Conservation (phyloP, 2,113 vertebrate species). For the Pangasianodon hypophthalmus region DNA sequence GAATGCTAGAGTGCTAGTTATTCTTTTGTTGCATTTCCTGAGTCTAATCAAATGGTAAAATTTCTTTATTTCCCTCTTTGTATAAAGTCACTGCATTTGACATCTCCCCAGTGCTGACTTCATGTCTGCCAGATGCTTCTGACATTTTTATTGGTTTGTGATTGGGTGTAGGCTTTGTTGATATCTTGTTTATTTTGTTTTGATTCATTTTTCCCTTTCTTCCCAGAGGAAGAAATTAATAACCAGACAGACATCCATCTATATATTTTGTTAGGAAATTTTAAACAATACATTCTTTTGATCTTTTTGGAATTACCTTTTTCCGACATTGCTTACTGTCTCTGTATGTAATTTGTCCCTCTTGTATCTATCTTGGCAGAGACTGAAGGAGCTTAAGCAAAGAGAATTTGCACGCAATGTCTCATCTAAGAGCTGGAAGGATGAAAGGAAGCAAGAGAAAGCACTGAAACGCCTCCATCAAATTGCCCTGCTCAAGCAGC, state of each 20-base stretch:
- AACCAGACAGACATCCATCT: constrained; percentile 30
- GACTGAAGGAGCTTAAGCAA: constrained; percentile 97
- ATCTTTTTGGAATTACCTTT: not conserved
- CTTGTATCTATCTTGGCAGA: constrained; percentile 68
- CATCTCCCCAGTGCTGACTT: constrained; percentile 13
- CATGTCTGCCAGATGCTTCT: constrained; percentile 11
- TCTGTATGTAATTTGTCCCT: constrained; percentile 7
- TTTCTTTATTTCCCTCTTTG: constrained; percentile 49
- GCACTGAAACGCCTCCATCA: constrained; percentile 91
- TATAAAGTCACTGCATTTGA: constrained; percentile 33
- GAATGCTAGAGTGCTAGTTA: not conserved
- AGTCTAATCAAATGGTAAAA: constrained; percentile 39
- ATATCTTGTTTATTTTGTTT: constrained; percentile 37
- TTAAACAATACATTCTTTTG: not conserved
- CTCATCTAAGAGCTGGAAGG: constrained; percentile 98
- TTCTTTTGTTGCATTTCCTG: not conserved
- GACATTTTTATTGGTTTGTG: constrained; percentile 52
- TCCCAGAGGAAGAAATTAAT: constrained; percentile 30
- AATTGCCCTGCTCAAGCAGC: constrained; percentile 89
- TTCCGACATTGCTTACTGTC: not conserved
- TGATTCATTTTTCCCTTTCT: constrained; percentile 31
- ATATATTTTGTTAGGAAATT: not conserved
- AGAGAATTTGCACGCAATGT: constrained; percentile 97
- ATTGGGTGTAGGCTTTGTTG: constrained; percentile 38
- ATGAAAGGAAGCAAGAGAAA: constrained; percentile 97